These are phyloP conservation scores for Agrotis segetum DNA, from an alignment of 2,888 invertebrate genomes.

Conservation along the genomic window DNA sequence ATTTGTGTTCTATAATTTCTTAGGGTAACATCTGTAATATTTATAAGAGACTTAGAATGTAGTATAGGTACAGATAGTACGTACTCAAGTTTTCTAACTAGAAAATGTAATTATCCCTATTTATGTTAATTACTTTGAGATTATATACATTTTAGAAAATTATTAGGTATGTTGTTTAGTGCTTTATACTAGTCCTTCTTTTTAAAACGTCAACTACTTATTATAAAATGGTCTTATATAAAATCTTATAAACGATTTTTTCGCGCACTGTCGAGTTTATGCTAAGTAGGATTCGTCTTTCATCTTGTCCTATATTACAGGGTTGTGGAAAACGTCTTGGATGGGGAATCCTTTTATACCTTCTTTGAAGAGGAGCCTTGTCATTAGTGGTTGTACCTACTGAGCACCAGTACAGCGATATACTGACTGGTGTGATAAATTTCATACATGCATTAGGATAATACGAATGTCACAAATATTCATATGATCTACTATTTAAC, in stretches of 20 bases:
- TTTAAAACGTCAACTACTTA: constrained; percentile 67
- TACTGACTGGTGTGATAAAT: constrained; percentile 22
- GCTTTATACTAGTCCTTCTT: constrained; percentile 56
- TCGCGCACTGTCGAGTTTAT: constrained; percentile 74
- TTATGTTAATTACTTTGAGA: constrained; percentile 6
- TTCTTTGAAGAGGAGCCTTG: constrained; percentile 51
- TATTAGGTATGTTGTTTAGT: constrained; percentile 29
- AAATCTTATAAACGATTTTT: constrained; percentile 71
- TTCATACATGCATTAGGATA: not conserved
- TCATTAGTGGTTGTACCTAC: constrained; percentile 44
- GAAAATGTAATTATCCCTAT: not conserved
- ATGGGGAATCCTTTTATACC: constrained; percentile 65
- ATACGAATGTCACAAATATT: not conserved
- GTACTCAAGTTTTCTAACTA: not conserved
- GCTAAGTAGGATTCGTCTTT: constrained; percentile 80
- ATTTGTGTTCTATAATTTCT: not conserved
- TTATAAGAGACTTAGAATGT: constrained; percentile 11
- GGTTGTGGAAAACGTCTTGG: constrained; percentile 69
- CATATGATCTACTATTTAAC: constrained; percentile 1
- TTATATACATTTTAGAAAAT: constrained; percentile 11
- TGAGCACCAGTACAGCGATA: constrained; percentile 27
- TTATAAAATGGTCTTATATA: constrained; percentile 72
- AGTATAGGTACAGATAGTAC: not conserved
- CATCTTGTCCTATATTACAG: constrained; percentile 81
- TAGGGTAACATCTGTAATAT: constrained; percentile 19